Evolutionary conservation across 2,888 invertebrate species (phyloP).

Genomic region (Julus scanicus): DNA sequence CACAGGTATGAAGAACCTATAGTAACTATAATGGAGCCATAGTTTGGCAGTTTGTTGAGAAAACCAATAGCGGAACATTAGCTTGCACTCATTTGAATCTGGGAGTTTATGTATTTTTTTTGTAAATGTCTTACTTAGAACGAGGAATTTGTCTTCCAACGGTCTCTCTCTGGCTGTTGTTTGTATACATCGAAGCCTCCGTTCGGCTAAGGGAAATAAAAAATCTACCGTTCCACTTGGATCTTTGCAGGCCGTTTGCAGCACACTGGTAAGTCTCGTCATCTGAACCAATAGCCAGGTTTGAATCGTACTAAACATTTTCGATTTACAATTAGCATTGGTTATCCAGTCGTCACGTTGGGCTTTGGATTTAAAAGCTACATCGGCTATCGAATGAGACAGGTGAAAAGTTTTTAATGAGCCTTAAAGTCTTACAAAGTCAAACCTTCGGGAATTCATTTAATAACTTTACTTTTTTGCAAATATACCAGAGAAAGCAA

Average conservation of each 20-base stretch:
- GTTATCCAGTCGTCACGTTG: conserved; percentile 94
- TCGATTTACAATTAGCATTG: conserved; percentile 72
- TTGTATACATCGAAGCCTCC: conserved; percentile 94
- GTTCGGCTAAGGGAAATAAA: conserved; percentile 82
- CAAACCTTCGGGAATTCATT: too few species aligned
- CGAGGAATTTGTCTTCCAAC: conserved; percentile 95
- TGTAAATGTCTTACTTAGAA: conserved; percentile 71
- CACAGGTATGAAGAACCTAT: too few species aligned
- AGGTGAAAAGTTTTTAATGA: conserved; percentile 66
- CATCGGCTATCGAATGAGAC: conserved; percentile 87
- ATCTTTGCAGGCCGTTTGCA: conserved; percentile 94
- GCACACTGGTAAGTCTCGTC: conserved; percentile 83
- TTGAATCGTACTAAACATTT: background rate
- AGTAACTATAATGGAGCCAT: too few species aligned
- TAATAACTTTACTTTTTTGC: conserved; percentile 46
- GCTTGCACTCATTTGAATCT: too few species aligned
- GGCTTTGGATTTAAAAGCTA: conserved; percentile 96
- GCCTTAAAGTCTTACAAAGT: too few species aligned
- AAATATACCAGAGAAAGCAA: conserved; percentile 78
- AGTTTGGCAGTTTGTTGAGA: too few species aligned
- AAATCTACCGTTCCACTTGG: conserved; percentile 85
- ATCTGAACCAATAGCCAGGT: background rate
- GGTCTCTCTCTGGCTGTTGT: conserved; percentile 90
- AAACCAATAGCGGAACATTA: too few species aligned
- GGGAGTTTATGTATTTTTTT: too few species aligned